phyloP scores from a whole-genome alignment of 2,888 invertebrate species.

The Eilema caniola region DNA sequence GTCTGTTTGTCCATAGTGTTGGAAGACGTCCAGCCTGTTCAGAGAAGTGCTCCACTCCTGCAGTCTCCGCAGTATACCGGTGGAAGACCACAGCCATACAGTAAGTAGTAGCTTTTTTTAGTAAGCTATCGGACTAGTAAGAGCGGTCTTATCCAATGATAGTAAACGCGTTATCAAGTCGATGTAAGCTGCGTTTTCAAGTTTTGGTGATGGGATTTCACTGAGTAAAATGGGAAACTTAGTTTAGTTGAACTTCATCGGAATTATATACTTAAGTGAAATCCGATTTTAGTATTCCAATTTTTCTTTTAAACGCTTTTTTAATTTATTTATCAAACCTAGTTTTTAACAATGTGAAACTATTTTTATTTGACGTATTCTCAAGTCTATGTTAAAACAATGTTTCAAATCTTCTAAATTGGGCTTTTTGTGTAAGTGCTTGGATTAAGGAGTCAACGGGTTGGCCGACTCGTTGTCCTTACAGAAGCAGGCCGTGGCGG shows the following conservation, averaged over 20 bases:
- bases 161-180: neutral
- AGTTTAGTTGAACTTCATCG: too few relatives aligned
- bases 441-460: too few relatives aligned
- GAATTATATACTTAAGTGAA: neutral
- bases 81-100: slow-evolving; percentile 95
- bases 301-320: too few relatives aligned
- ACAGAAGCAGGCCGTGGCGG: too few relatives aligned
- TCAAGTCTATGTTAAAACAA: too few relatives aligned
- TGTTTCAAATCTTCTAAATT: too few relatives aligned
- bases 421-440: too few relatives aligned
- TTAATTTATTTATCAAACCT: too few relatives aligned
- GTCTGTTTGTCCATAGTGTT: slow-evolving; percentile 70
- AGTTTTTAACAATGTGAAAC: too few relatives aligned
- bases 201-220: neutral
- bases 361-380: too few relatives aligned
- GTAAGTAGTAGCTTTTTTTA: slow-evolving; percentile 87
- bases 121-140: neutral
- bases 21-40: slow-evolving; percentile 78
- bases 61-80: slow-evolving; percentile 95
- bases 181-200: neutral
- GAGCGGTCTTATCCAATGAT: neutral
- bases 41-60: slow-evolving; percentile 93
- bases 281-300: neutral
- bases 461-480: too few relatives aligned
- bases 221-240: too few relatives aligned